Evolutionary conservation across 2,113 vertebrate genomes (phyloP), one percentile per base, ranked within the genome.

Genomic region (Balaenoptera acutorostrata): DNA sequence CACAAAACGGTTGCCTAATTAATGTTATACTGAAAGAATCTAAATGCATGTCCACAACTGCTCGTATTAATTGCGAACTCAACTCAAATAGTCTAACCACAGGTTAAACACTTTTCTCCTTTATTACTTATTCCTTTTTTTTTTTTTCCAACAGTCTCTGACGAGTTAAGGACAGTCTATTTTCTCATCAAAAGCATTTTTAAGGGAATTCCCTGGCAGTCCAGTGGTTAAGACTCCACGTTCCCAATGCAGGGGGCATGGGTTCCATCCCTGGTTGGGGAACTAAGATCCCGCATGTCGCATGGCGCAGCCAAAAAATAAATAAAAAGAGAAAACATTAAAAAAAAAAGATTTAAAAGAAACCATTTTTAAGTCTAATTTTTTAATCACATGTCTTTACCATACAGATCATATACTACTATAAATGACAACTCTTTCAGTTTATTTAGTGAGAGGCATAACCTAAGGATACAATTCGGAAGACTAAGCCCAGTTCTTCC

Each of bases 151-250:
- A 57, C 0, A 44, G 61, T 85, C 72, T 88, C 61, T 17, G 49
- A 89, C 74, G 82, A 90, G 88, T 75, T 44, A 96, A 81, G 49
- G 13, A 93, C 33, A 89, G 68, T 36, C 81, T 89, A 9, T 72
- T 95, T 94, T 82, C 64, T 46, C 71, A 94, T 78, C 84, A 88
- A 89, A 91, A 92, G 84, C 39, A 20, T 94, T 91, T 80, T 89
- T 46, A 90, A 90, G 52, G 55, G 55, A 57, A 18, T 57, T 57
- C 55, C 55, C 55, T 57, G 55, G 20, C 17, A 21, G 55, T 57
- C 55, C 55, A 57, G 55, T 57, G 55, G 7, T 57, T 57, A 21
- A 21, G 20, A 57, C 55, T 21, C 55, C 20, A 3, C 17, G 6
- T 57, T 7, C 55, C 55, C 55, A 57, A 21, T 21, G 55, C 55